These are phyloP conservation scores for Augochlora pura DNA, from an alignment of 1,140 invertebrate genomes.

Conservation along the genomic window DNA sequence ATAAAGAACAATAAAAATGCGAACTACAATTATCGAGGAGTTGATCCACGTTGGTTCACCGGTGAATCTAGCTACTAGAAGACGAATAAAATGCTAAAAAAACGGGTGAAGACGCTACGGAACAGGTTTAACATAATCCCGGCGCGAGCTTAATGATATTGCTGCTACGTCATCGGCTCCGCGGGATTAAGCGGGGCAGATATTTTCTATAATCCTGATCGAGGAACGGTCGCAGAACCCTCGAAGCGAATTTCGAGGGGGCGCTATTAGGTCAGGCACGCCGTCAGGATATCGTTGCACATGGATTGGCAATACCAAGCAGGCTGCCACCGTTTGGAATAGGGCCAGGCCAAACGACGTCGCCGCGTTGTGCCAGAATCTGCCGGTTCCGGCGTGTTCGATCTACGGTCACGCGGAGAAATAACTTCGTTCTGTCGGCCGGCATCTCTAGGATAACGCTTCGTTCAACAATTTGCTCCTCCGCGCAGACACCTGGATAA, in stretches of 20 bases:
- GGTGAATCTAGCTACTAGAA: no score
- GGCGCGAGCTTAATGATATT: not conserved
- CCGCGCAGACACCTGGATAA: not conserved
- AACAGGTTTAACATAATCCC: not conserved
- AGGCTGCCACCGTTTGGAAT: constrained; percentile 56
- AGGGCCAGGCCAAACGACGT: constrained; percentile 51
- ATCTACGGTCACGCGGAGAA: not conserved
- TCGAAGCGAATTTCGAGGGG: not conserved
- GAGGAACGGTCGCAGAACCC: not conserved
- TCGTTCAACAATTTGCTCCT: not conserved
- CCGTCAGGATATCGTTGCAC: constrained; percentile 28
- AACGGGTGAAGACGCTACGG: no score
- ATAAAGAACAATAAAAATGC: no score
- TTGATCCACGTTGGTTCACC: no score
- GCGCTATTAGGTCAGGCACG: constrained; percentile 50
- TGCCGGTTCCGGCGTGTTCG: not conserved
- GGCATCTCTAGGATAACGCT: not conserved
- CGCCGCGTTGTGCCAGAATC: constrained; percentile 10
- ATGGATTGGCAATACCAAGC: constrained; percentile 38
- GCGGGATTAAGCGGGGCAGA: not conserved
- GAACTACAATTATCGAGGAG: no score
- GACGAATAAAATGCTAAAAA: no score
- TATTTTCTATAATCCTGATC: not conserved
- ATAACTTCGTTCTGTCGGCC: constrained; percentile 2
- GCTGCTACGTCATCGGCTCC: not conserved